phyloP scores from a whole-genome alignment of 2,113 vertebrate genomes.

The Gymnarchus niloticus region DNA sequence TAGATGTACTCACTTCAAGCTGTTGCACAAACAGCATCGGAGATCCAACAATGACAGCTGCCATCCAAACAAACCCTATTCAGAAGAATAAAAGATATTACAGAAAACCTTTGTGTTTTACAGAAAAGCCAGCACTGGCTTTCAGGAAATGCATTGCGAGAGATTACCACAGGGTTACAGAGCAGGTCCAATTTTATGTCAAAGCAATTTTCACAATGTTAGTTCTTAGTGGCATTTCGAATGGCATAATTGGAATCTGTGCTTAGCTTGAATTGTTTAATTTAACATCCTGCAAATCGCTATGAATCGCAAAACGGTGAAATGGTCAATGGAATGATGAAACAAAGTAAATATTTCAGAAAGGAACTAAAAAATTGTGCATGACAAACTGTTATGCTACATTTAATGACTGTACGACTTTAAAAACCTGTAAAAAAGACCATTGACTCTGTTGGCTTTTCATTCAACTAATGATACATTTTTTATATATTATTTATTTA shows the following conservation, averaged over 20 bases:
- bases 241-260: not conserved
- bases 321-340: too few species aligned
- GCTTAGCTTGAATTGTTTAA: not conserved
- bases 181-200: not conserved
- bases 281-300: not conserved
- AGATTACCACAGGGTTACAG: not conserved
- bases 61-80: constrained; percentile 66
- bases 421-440: not conserved
- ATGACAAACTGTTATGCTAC: not conserved
- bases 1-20: constrained; percentile 57
- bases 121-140: not conserved
- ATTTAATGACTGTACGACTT: not conserved
- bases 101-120: not conserved
- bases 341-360: too few species aligned
- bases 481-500: too few species aligned
- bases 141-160: not conserved
- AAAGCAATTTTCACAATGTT: not conserved
- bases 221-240: not conserved
- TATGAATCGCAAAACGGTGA: not conserved
- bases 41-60: constrained; percentile 66
- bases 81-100: not conserved
- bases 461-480: not conserved
- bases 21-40: constrained; percentile 75
- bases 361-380: not conserved
- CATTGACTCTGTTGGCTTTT: not conserved